Base-by-base conservation (phyloP, 2,797 vertebrate genomes). In the Gymnopithys bicolor region DNA sequence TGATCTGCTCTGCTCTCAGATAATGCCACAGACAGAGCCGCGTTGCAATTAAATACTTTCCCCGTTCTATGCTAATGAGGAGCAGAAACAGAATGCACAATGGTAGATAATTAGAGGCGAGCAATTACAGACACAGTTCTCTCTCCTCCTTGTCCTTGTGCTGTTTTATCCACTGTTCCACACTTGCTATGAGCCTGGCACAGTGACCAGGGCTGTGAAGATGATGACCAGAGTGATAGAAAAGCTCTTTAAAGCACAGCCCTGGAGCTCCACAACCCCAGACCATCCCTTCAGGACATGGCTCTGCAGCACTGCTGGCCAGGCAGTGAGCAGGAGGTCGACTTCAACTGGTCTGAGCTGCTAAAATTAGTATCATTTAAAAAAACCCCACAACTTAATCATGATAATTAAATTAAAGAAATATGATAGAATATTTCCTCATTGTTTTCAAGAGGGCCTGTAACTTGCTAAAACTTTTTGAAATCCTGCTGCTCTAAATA, bases 1-100 rank as follows among this genome's bases (percentile, higher is more conserved):
- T 25, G 49, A 7, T 39, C 82, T 28, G 82, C 82, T 80, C 75
- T 16, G 49, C 69, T 33, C 9, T 48, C 67, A 45, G 66, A 69
- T 13, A 81, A 37, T 6, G 59, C 71, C 60, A 5, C 0, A 46
- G 68, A 43, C 45, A 17, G 56, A 77, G 73, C 32, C 0, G 14
- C 8, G 52, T 3, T 51, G 77, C 93, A 91, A 91, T 93, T 87
- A 94, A 94, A 82, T 11, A 18, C 76, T 83, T 85, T 77, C 39
- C 32, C 17, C 0, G 4, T 24, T 67, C 43, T 17, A 25, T 62
- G 86, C 88, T 94, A 77, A 93, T 67, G 84, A 92, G 86, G 19
- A 62, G 67, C 87, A 76, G 78, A 55, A 45, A 30, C 39, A 21
- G 73, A 86, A 79, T 21, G 73, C 74, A 73, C 86, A 76, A 68